phyloP scores from a whole-genome alignment of 2,113 vertebrate species.

The Pomatorhinus ruficollis region DNA sequence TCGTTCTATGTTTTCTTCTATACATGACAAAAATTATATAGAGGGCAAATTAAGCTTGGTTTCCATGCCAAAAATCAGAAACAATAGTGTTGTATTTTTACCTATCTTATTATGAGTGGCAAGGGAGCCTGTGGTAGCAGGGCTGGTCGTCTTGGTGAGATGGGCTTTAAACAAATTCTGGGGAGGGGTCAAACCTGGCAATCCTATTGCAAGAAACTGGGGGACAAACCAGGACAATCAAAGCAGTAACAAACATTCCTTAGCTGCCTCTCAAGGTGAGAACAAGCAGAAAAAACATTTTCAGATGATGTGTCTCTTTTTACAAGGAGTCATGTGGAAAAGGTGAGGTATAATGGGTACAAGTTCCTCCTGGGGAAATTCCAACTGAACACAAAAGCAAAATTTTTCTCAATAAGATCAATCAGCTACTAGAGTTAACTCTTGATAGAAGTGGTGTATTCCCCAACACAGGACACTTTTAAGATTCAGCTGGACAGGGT shows the following conservation, averaged over 20 bases:
- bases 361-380: background rate
- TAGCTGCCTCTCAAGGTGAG: background rate
- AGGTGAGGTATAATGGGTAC: background rate
- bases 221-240: background rate
- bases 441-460: fast-evolving
- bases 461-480: background rate
- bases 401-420: background rate
- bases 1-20: background rate
- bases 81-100: background rate
- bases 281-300: background rate
- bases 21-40: background rate
- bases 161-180: background rate
- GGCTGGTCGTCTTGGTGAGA: background rate
- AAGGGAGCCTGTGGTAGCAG: background rate
- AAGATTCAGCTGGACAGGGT: background rate
- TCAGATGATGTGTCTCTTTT: background rate
- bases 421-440: background rate
- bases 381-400: background rate
- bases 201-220: background rate
- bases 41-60: background rate
- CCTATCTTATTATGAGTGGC: background rate
- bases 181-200: background rate
- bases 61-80: background rate
- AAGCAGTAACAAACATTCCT: background rate
- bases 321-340: background rate